These are phyloP conservation scores for Drosophila aldrichi DNA, from an alignment of 2,888 invertebrate genomes.

Conservation along the genomic window DNA sequence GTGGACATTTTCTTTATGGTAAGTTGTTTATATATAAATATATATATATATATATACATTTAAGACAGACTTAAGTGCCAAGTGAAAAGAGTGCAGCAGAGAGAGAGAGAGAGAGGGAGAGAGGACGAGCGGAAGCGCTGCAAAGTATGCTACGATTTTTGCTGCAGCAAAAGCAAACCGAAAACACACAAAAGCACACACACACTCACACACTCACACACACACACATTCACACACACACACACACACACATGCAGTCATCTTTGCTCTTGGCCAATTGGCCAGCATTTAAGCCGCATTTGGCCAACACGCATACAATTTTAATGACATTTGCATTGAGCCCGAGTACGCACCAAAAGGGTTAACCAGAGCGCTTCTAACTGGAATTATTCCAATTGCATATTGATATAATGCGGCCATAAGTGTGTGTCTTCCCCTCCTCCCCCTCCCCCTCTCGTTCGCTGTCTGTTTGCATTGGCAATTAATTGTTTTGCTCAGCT, in stretches of 20 bases:
- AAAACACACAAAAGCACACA: not conserved
- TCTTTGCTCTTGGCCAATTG: not conserved
- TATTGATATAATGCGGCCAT: constrained; percentile 1
- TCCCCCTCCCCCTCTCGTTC: not conserved
- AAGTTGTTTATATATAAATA: constrained; percentile 39
- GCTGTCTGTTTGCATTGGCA: not conserved
- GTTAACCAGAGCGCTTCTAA: constrained; percentile 12
- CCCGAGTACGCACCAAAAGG: not conserved
- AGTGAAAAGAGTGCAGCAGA: not conserved
- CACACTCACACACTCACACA: not conserved
- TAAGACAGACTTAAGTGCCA: not conserved
- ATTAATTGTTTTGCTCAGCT: constrained; percentile 22
- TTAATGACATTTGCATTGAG: constrained; percentile 31
- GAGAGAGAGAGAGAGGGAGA: not conserved
- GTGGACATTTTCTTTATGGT: constrained; percentile 63
- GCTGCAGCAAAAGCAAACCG: not conserved
- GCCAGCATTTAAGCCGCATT: constrained; percentile 8
- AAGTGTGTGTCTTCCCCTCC: no score
- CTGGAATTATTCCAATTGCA: constrained; percentile 23
- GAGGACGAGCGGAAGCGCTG: not conserved
- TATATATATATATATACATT: constrained; percentile 26
- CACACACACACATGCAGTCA: not conserved
- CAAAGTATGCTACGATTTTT: constrained; percentile 46
- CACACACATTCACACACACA: not conserved
- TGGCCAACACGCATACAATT: not conserved